Conservation (phyloP, 2,113 vertebrate species). For the Chiloscyllium plagiosum region DNA sequence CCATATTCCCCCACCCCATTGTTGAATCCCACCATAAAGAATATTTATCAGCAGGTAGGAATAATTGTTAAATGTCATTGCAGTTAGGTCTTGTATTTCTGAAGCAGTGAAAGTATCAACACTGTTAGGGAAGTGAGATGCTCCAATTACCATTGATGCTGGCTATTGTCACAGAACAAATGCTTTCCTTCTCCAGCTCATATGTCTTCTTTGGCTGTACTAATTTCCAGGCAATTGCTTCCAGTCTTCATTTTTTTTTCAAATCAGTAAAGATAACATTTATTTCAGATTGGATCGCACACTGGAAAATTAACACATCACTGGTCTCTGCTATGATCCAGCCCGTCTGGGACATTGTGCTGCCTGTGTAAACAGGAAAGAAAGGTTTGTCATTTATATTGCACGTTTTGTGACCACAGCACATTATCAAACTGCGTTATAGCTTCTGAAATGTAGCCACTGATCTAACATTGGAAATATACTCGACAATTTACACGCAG, state of each 20-base stretch:
- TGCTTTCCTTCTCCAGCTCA: neutral
- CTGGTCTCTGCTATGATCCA: neutral
- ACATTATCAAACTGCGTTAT: neutral
- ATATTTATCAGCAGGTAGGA: neutral
- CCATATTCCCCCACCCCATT: neutral
- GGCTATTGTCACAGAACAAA: neutral
- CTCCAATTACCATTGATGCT: constrained; percentile 15
- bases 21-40: neutral
- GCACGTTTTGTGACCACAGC: neutral
- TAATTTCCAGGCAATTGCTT: neutral
- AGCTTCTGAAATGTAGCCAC: neutral
- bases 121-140: neutral
- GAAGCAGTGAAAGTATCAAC: constrained; percentile 5
- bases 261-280: neutral
- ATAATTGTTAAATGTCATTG: neutral
- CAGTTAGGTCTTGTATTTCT: constrained; percentile 4
- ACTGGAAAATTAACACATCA: neutral
- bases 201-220: neutral
- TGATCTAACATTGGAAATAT: neutral
- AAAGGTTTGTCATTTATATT: neutral
- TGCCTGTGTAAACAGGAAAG: neutral
- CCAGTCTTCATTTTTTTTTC: neutral
- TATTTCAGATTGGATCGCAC: neutral
- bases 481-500: neutral
- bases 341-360: neutral